Base-by-base conservation (phyloP, 2,888 invertebrate species). In the Oxytorus armatus region DNA sequence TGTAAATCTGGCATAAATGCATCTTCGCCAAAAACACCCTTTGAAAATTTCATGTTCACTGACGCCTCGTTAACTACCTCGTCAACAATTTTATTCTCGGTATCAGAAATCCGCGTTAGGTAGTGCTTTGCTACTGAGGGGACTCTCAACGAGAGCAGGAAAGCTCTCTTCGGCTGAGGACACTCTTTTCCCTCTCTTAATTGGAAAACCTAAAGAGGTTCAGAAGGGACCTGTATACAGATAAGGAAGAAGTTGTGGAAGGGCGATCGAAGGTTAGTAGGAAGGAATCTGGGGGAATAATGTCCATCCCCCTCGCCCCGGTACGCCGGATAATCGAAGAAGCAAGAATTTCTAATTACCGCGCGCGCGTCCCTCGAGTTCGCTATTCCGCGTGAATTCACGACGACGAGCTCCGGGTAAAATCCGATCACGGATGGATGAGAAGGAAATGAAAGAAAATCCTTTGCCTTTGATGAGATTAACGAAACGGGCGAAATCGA, bases 261-360 rank as follows among this genome's bases (percentile, higher is more conserved):
- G 10, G 36, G 23, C 10, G 23, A 23, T 51, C 5, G 51, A 51
- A 23, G 23, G 51, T n/a, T n/a, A 7, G 29, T n/a, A 18, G 36
- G 11, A 36, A 29, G 47, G 61, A 72, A 51, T 70, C 47, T 49
- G 47, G 33, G 18, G 47, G 25, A 69, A 70, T 57, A 47, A 59
- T 33, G 36, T 21, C 11, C 76, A 11, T 61, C 51, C 21, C 16
- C 44, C 23, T 51, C 36, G 36, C 33, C 49, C 55, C 44, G 25
- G 25, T 25, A 10, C 14, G 29, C 51, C 18, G 74, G 55, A 69
- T 79, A 69, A 75, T 79, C 75, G 75, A 61, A 74, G 74, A 33
- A 70, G 69, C 61, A 79, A 79, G 75, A 79, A 79, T 79, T 79
- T 70, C 63, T 79, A 79, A 79, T 79, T 75, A 79, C 74, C 63